phyloP scores from a whole-genome alignment of 2,113 vertebrate genomes.

The Cryptomyrus ogoouensis region DNA sequence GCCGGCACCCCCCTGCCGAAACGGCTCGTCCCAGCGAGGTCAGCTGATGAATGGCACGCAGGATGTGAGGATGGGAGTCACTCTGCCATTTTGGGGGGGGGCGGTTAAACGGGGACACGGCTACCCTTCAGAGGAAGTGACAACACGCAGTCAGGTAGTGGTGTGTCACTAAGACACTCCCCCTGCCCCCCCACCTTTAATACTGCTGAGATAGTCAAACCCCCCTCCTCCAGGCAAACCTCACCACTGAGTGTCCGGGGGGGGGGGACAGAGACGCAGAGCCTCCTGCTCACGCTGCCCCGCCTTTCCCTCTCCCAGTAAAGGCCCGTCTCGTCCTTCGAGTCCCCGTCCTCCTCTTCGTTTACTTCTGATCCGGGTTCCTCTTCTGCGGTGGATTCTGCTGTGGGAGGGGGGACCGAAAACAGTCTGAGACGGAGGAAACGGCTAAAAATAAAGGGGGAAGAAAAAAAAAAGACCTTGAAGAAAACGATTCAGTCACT shows the following conservation, averaged over 20 bases:
- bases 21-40: neutral
- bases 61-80: neutral
- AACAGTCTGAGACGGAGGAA: neutral
- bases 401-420: neutral
- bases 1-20: neutral
- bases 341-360: neutral
- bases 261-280: neutral
- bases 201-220: neutral
- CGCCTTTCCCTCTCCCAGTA: neutral
- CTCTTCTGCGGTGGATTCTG: slow-evolving; percentile 42
- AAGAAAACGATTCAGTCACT: neutral
- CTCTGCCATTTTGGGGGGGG: neutral
- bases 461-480: neutral
- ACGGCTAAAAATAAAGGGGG: neutral
- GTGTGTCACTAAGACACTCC: neutral
- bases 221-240: neutral
- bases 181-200: neutral
- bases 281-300: neutral
- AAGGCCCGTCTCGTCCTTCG: neutral
- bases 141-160: neutral
- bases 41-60: neutral
- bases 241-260: neutral
- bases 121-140: slow-evolving; percentile 1
- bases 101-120: neutral
- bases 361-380: slow-evolving; percentile 1